phyloP scores from a whole-genome alignment of 2,888 invertebrate genomes.

The Ecliptopera silaceata region DNA sequence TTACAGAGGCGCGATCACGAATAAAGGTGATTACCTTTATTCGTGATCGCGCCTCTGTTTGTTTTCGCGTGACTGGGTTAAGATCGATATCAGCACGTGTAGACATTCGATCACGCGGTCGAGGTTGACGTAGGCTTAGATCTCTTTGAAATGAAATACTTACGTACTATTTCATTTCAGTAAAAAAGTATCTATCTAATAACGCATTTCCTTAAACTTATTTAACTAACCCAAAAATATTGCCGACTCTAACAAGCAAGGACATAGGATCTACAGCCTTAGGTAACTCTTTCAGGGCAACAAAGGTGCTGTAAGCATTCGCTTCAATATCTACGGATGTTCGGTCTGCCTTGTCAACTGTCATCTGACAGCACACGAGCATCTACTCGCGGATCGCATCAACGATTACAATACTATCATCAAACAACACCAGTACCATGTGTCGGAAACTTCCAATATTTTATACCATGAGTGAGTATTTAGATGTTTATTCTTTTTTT shows the following conservation, averaged over 20 bases:
- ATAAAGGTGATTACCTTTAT: too few relatives aligned
- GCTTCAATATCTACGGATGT: conserved; percentile 94
- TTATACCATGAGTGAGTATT: conserved; percentile 93
- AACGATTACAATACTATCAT: conserved; percentile 94
- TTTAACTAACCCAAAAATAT: too few relatives aligned
- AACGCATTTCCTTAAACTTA: too few relatives aligned
- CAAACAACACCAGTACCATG: conserved; percentile 91
- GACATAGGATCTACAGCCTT: too few relatives aligned
- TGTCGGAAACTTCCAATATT: conserved; percentile 90
- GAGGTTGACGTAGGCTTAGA: too few relatives aligned
- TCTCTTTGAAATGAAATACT: too few relatives aligned
- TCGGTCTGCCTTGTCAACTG: conserved; percentile 94
- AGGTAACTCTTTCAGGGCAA: conserved; percentile 87
- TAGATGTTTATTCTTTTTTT: neutral
- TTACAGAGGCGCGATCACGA: too few relatives aligned
- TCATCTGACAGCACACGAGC: conserved; percentile 95
- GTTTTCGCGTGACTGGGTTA: neutral
- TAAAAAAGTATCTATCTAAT: too few relatives aligned
- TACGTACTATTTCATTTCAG: too few relatives aligned
- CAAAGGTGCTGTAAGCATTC: conserved; percentile 95
- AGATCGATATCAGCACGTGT: neutral
- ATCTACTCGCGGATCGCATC: conserved; percentile 91
- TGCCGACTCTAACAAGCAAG: too few relatives aligned
- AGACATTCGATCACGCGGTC: neutral
- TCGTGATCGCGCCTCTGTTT: too few relatives aligned